Conservation (phyloP, 2,113 vertebrate genomes). For the Vimba vimba region DNA sequence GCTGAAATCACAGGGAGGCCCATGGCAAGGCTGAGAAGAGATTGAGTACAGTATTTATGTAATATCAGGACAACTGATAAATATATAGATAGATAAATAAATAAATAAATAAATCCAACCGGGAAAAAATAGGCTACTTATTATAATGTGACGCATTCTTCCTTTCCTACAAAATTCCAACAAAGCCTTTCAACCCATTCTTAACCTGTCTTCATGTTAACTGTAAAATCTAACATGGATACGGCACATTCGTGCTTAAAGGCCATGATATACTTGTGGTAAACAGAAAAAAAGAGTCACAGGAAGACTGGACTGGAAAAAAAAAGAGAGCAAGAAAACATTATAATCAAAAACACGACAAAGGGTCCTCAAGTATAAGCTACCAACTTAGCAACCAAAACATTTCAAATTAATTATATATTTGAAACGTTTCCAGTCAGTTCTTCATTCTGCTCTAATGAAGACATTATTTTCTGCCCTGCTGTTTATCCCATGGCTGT, state of each 20-base stretch:
- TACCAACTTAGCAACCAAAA: not conserved
- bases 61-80: not conserved
- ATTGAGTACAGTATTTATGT: not conserved
- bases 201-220: slow-evolving; percentile 11
- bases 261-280: not conserved
- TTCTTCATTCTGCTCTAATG: slow-evolving; percentile 20
- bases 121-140: not conserved
- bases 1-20: slow-evolving; percentile 2
- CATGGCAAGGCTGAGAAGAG: slow-evolving; percentile 11
- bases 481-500: not conserved
- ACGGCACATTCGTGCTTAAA: not conserved
- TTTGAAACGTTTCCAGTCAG: not conserved
- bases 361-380: not conserved
- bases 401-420: not conserved
- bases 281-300: not conserved
- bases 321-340: too few species aligned
- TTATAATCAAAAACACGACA: not conserved
- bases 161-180: not conserved
- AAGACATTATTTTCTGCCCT: slow-evolving; percentile 1
- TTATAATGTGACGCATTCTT: not conserved
- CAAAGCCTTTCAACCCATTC: not conserved
- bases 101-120: not conserved
- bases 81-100: not conserved
- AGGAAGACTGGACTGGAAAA: not conserved
- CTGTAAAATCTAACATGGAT: slow-evolving; percentile 15